phyloP scores from a whole-genome alignment of 2,888 invertebrate genomes.

The Linhomoeus sp. region DNA sequence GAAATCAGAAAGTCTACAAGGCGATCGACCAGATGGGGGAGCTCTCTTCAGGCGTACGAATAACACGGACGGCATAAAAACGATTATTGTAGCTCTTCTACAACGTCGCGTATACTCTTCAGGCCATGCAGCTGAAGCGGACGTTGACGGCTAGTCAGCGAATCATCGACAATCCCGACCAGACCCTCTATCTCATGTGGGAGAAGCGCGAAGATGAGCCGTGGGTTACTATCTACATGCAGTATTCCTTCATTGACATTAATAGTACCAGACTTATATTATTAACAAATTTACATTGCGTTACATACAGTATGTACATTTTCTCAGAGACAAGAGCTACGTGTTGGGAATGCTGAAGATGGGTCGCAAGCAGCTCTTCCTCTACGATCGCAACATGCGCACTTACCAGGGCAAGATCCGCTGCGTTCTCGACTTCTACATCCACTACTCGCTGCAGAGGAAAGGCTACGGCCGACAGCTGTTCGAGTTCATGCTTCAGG shows the following conservation, averaged over 20 bases:
- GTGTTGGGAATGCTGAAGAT: constrained; percentile 62
- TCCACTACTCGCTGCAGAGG: constrained; percentile 60
- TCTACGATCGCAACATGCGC: constrained; percentile 30
- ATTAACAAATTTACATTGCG: too few relatives aligned
- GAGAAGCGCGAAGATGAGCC: constrained; percentile 17
- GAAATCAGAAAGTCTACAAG: constrained; percentile 6
- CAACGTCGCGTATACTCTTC: too few relatives aligned
- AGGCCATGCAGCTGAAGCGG: constrained; percentile 3
- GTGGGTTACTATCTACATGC: too few relatives aligned
- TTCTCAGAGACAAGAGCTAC: constrained; percentile 10
- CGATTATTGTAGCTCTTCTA: too few relatives aligned
- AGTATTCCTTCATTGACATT: too few relatives aligned
- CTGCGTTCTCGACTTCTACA: constrained; percentile 80
- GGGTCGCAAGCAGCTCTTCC: constrained; percentile 67
- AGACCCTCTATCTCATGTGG: constrained; percentile 17
- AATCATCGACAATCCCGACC: constrained; percentile 13
- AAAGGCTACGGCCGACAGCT: constrained; percentile 60
- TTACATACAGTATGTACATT: too few relatives aligned
- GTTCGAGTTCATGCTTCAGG: constrained; percentile 68
- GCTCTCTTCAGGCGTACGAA: not conserved
- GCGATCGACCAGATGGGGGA: constrained; percentile 6
- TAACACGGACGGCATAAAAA: too few relatives aligned
- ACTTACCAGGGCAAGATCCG: constrained; percentile 43
- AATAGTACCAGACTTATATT: too few relatives aligned
- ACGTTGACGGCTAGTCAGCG: constrained; percentile 14